Evolutionary conservation across 2,888 invertebrate species (phyloP), one percentile per base, ranked within the genome.

Genomic region (Pecten maximus): DNA sequence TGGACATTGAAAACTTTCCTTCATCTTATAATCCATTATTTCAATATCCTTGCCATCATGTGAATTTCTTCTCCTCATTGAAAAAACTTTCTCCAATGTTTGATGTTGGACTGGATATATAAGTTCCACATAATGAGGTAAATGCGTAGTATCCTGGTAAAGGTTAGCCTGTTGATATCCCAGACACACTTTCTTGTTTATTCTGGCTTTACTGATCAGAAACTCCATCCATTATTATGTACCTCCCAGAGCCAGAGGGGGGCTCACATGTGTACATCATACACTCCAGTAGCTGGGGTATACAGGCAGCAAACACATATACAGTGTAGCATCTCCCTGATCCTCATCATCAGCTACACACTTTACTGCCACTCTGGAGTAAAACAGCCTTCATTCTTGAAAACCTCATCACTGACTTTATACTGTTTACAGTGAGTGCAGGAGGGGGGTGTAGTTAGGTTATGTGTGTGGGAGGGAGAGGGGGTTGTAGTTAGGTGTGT

Each of bases 261-360:
- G 28, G 35, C 15, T 15, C 74, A 74, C 74, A 74, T 35, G 23
- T 74, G 74, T 74, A 35, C 35, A 74, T 12, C 44, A 44, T 35
- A 74, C 8, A 74, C 60, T 60, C 60, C 60, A 23, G n/a, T 48
- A 48, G 19, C 54, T 54, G 54, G 54, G 35, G 35, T 35, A 74
- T 35, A 35, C 35, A 35, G 74, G 74, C 74, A 35, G 74, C 74
- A 74, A n/a, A 10, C 74, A 74, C 74, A 74, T 74, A 35, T 74
- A 35, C 35, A 74, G 35, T 28, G 74, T 74, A 74, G 23, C 74
- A 74, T 74, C 74, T 74, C 74, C 74, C 35, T 10, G 54, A 28
- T 74, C 74, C 28, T 74, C 74, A 74, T 74, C 74, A 74, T 28
- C 74, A 74, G 74, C 28, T 74, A 74, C 74, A 74, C 74, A 74